Conservation (phyloP, 2,797 vertebrate species). For the Anomalospiza imberbis region DNA sequence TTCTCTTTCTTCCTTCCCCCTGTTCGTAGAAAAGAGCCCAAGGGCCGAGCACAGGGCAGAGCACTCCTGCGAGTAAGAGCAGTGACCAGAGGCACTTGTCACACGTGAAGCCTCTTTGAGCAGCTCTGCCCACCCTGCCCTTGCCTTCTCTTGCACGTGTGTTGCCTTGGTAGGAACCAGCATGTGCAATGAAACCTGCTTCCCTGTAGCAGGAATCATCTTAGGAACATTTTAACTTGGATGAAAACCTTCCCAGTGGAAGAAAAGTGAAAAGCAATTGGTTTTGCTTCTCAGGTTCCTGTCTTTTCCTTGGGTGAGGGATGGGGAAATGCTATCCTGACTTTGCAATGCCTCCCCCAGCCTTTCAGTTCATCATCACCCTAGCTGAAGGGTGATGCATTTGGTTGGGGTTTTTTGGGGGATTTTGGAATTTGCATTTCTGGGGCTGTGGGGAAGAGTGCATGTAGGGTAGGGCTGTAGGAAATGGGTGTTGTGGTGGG, state of each 20-base stretch:
- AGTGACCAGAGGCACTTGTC: not conserved
- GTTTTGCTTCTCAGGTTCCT: not conserved
- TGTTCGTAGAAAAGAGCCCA: slow-evolving; percentile 15
- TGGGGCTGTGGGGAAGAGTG: not conserved
- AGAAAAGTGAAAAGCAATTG: not conserved
- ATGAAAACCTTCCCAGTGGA: not conserved
- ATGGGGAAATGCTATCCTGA: not conserved
- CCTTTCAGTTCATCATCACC: not conserved
- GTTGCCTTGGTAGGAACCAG: not conserved
- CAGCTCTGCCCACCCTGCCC: not conserved
- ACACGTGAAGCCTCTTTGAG: not conserved
- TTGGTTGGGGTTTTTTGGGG: not conserved
- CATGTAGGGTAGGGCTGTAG: not conserved
- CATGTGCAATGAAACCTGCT: accelerated
- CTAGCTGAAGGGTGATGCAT: not conserved
- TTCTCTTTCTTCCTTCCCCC: slow-evolving; percentile 6
- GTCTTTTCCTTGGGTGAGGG: not conserved
- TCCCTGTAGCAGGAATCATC: not conserved
- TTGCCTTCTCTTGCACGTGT: not conserved
- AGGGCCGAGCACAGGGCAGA: accelerated
- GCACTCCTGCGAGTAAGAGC: not conserved
- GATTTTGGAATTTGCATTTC: not conserved
- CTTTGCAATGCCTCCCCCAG: accelerated
- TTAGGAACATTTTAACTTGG: not conserved
- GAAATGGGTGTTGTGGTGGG: not conserved